Evolutionary conservation across 1,140 invertebrate species (phyloP).

Genomic region (Pissodes strobi): DNA sequence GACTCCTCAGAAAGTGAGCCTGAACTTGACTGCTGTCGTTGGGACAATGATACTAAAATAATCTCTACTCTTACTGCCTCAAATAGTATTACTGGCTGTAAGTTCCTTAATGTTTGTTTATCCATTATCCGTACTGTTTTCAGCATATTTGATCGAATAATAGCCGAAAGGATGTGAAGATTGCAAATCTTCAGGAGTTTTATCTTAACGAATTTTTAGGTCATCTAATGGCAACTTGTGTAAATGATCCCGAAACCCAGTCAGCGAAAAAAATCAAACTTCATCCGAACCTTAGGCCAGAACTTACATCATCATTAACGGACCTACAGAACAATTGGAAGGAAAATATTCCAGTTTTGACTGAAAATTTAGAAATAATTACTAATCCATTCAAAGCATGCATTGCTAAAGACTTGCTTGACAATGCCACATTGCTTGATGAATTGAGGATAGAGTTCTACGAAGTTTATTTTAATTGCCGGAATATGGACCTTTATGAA

Average conservation of each 20-base stretch:
- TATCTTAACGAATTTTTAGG: conserved; percentile 41
- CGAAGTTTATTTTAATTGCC: conserved; percentile 65
- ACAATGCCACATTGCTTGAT: conserved; percentile 60
- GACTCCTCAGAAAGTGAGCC: conserved; percentile 49
- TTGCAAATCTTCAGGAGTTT: background rate
- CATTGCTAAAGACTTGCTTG: conserved; percentile 63
- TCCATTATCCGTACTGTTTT: too few relatives aligned
- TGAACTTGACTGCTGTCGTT: conserved; percentile 46
- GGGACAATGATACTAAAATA: conserved; percentile 48
- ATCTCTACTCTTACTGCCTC: background rate
- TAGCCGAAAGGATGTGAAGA: too few relatives aligned
- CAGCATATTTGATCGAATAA: too few relatives aligned
- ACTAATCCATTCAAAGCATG: conserved; percentile 62
- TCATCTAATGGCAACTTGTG: conserved; percentile 49
- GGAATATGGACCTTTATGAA: conserved; percentile 72
- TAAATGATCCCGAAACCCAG: conserved; percentile 26
- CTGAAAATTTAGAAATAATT: conserved; percentile 54
- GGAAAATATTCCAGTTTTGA: conserved; percentile 40
- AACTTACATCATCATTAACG: conserved; percentile 37
- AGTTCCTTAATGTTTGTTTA: conserved; percentile 26
- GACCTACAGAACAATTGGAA: conserved; percentile 55
- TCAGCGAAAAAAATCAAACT: conserved; percentile 40
- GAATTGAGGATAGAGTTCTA: conserved; percentile 66
- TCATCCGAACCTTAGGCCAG: conserved; percentile 26
- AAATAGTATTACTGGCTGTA: conserved; percentile 44